These are phyloP conservation scores for Autographa gamma DNA, from an alignment of 2,888 invertebrate species.

Conservation along the genomic window DNA sequence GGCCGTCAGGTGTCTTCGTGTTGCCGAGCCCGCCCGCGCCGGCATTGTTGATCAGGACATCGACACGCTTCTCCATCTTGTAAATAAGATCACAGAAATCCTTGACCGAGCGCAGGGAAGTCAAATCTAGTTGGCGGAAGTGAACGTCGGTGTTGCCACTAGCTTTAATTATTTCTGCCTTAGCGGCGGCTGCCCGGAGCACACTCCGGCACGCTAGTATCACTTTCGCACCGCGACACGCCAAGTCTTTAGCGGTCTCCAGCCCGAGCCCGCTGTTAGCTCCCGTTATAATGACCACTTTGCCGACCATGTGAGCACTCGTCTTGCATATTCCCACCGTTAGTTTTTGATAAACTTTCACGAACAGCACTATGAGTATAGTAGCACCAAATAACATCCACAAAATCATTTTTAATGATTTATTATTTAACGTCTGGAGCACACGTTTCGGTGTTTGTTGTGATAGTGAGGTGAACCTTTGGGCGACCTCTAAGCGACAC, in stretches of 20 bases:
- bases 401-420: conserved; percentile 64
- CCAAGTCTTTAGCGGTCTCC: conserved; percentile 86
- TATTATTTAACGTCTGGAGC: conserved; percentile 28
- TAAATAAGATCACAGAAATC: conserved; percentile 88
- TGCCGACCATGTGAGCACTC: conserved; percentile 84
- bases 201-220: conserved; percentile 86
- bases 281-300: conserved; percentile 84
- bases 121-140: conserved; percentile 79
- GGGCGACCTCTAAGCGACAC: conserved; percentile 16
- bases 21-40: conserved; percentile 85
- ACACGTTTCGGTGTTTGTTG: conserved; percentile 35
- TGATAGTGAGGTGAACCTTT: conserved; percentile 40
- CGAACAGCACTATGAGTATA: conserved; percentile 63
- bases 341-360: conserved; percentile 82
- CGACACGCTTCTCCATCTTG: conserved; percentile 83
- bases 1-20: conserved; percentile 90
- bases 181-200: conserved; percentile 76
- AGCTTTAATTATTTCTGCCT: conserved; percentile 76
- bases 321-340: conserved; percentile 80
- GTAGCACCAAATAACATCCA: conserved; percentile 63
- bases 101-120: conserved; percentile 84
- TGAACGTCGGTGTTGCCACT: conserved; percentile 79
- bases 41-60: conserved; percentile 90
- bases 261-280: conserved; percentile 87
- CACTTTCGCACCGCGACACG: conserved; percentile 84